A percentile compares a stretch with the other conserved stretches of the same genome.
Conservation (phyloP, 2,113 vertebrate species). For the Phalacrocorax aristotelis region DNA sequence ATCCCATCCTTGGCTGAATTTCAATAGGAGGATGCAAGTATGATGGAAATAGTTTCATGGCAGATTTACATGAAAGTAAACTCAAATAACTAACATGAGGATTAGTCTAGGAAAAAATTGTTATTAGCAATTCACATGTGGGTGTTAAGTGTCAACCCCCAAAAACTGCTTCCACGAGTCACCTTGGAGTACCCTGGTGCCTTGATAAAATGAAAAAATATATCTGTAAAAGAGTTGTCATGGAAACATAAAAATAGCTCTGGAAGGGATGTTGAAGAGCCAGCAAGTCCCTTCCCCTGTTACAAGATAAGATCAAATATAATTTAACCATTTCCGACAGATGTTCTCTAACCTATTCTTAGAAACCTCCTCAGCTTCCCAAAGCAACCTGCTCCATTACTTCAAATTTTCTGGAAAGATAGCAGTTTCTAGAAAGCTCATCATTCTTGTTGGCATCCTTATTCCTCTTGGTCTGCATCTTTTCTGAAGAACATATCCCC, state of each 20-base stretch:
- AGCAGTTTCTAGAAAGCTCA: background rate
- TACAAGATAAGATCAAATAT: conserved; percentile 41
- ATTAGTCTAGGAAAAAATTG: background rate
- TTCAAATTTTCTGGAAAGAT: background rate
- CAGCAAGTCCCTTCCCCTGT: conserved; percentile 22
- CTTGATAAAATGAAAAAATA: background rate
- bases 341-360: conserved; percentile 23
- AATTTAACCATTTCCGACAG: conserved; percentile 46
- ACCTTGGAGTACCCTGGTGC: background rate
- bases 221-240: conserved; percentile 39
- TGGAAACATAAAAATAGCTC: conserved; percentile 58
- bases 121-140: background rate
- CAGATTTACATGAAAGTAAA: background rate
- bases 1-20: background rate
- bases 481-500: background rate
- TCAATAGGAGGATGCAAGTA: background rate
- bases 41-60: background rate
- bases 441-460: background rate
- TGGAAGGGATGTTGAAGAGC: conserved; percentile 39
- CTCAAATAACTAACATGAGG: background rate
- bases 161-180: background rate
- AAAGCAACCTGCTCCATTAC: background rate
- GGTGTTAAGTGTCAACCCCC: background rate
- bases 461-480: background rate
- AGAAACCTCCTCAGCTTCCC: background rate